Evolutionary conservation across 2,797 vertebrate species (phyloP), one percentile per base, ranked within the genome.

Genomic region (Malurus splendens): DNA sequence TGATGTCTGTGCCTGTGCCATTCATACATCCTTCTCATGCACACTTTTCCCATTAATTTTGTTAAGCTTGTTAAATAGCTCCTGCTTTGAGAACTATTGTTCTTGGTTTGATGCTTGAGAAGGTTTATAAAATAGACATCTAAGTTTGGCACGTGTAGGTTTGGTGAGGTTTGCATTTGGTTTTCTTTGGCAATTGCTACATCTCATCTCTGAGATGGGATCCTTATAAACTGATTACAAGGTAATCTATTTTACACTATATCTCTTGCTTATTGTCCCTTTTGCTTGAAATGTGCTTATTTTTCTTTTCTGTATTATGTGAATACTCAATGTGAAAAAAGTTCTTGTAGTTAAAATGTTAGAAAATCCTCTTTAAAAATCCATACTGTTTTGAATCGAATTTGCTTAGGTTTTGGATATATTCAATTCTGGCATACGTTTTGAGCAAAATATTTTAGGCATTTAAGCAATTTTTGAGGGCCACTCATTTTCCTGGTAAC

Each of bases 1-100:
- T 23, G n/a, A 20, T 38, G 52, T 27, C 38, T 6, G 11, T 56
- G n/a, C 13, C 16, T 51, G 6, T 76, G 61, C n/a, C 57, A 0
- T 47, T 57, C 32, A 0, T 18, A 1, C 6, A 1, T 32, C 39
- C 13, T 84, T 25, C n/a, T 51, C 0, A 0, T 19, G 20, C 24
- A 20, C 2, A 0, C 25, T 60, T 89, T 19, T 0, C 36, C 27
- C 39, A n/a, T 4, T 17, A 1, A 0, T 71, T 78, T 61, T 30
- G 12, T 62, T 44, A 47, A 47, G 10, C 6, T 77, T 77, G 7
- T 48, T 79, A 18, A 52, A 36, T 32, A 64, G 38, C 47, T 83
- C 14, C 44, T 81, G 20, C 14, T 61, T 59, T 73, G 44, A 52
- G 33, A 47, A 12, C 24, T 4, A 0, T 32, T 72, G 14, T 57